Evolutionary conservation across 2,797 vertebrate genomes (phyloP).

Genomic region (Coilia nasus): DNA sequence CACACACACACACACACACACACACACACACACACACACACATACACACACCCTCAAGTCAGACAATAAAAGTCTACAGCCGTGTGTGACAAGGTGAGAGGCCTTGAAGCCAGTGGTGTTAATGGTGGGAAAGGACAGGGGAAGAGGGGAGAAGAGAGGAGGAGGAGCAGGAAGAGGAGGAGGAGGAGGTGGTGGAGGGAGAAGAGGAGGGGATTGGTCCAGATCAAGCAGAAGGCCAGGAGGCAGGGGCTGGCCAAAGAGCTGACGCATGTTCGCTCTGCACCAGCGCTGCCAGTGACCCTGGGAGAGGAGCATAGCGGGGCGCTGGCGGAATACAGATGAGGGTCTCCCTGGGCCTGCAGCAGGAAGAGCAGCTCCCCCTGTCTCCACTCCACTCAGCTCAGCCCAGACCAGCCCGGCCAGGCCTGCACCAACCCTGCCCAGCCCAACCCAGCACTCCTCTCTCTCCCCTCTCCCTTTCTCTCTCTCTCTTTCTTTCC

Average conservation of each 20-base stretch:
- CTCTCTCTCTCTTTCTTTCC: not conserved
- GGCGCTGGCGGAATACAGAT: constrained; percentile 46
- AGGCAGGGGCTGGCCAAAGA: constrained; percentile 12
- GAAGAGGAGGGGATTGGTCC: not conserved
- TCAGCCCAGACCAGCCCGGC: not conserved
- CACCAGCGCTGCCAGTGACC: constrained; percentile 37
- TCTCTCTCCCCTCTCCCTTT: not conserved
- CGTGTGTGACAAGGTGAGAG: not conserved
- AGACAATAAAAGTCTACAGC: not conserved
- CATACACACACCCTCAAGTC: too few species aligned
- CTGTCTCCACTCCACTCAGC: not conserved
- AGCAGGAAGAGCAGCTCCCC: not conserved
- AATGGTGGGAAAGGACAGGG: not conserved
- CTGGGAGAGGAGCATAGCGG: constrained; percentile 33
- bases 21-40: too few species aligned
- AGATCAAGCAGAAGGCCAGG: constrained; percentile 10
- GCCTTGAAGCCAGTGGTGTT: not conserved
- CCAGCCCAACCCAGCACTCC: not conserved
- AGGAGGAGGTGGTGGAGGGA: constrained; percentile 31
- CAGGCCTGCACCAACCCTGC: not conserved
- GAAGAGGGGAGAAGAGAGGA: not conserved
- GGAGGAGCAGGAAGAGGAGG: constrained; percentile 7
- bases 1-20: too few species aligned
- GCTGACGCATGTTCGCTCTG: constrained; percentile 29
- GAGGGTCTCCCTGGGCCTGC: not conserved